Base-by-base conservation (phyloP, 2,113 vertebrate genomes). In the Glaucidium brasilianum region DNA sequence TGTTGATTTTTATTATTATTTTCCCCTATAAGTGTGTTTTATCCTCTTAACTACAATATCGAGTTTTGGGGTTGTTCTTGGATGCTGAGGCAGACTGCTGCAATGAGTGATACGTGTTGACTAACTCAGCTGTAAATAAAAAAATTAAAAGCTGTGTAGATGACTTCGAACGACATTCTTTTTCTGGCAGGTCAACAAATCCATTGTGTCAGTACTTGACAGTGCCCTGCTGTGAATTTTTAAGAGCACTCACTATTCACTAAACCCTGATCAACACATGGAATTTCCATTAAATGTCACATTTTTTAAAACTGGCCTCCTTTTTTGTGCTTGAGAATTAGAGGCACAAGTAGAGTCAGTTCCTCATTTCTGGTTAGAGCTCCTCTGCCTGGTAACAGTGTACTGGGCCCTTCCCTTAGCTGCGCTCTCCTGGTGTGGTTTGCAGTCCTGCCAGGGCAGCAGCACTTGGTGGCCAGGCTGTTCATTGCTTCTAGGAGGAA, bases 391-490 rank as follows among this genome's bases (percentile, higher is more conserved):
- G 34, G 1, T 27, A 50, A 5, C 59, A 1, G 34, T 19, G 62
- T 12, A 4, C 41, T 0, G 1, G 58, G 60, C 1, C 0, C 29
- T 45, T 34, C 66, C 67, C 41, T 21, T 4, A 13, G 0, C 16
- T 16, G 69, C 1, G 0, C 34, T 34, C 73, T 37, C 22, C 64
- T 14, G 56, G 12, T 15, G 22, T 32, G 76, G 19, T 20, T 29
- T 14, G 25, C 53, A 60, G 4, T 37, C 35, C 3, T 4, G 27
- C 0, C 0, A n/a, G 58, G 56, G 76, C 66, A 22, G 75, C 2
- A 22, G 43, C 10, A 0, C 80, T 25, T 41, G 11, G 3, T 3
- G 32, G n/a, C 58, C 71, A 5, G 39, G 50, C 39, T 63, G 13
- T 7, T 49, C 3, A 5, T 22, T 0, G 0, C 12, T 50, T 76